Percentiles rank a stretch among this genome's conserved stretches.
phyloP scores from a whole-genome alignment of 2,888 invertebrate species.

The Chrysolina americana region DNA sequence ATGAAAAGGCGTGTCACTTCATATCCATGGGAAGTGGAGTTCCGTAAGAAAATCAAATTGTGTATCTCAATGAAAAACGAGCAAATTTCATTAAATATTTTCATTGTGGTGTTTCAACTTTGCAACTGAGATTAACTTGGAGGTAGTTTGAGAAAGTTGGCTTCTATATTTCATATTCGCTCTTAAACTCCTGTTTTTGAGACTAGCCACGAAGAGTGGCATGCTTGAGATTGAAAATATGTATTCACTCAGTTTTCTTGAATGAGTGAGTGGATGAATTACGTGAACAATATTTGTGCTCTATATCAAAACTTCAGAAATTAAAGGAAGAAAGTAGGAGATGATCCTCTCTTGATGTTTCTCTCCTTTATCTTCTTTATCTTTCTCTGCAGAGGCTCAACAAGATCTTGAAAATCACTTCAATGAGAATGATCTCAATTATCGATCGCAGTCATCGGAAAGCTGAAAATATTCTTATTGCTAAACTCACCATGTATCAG shows the following conservation, averaged over 20 bases:
- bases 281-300: background rate
- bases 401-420: too few species aligned
- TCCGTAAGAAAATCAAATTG: background rate
- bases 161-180: slow-evolving; percentile 23
- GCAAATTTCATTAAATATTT: slow-evolving; percentile 25
- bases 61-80: slow-evolving; percentile 3
- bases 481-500: too few species aligned
- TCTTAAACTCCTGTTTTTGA: slow-evolving; percentile 8
- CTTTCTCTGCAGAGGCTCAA: too few species aligned
- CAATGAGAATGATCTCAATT: too few species aligned
- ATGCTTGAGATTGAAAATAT: background rate
- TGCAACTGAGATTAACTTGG: slow-evolving; percentile 21
- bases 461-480: too few species aligned
- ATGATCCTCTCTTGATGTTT: too few species aligned
- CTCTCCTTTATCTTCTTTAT: too few species aligned
- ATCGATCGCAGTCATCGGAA: too few species aligned
- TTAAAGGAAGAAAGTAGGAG: too few species aligned
- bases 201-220: slow-evolving; percentile 13
- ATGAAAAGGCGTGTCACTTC: too few species aligned
- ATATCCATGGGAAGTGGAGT: background rate
- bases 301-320: background rate
- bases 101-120: slow-evolving; percentile 14
- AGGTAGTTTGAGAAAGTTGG: slow-evolving; percentile 29
- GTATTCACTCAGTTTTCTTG: background rate
- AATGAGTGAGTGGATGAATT: background rate